Conservation (phyloP, 1,140 invertebrate genomes). For the Araneus ventricosus region DNA sequence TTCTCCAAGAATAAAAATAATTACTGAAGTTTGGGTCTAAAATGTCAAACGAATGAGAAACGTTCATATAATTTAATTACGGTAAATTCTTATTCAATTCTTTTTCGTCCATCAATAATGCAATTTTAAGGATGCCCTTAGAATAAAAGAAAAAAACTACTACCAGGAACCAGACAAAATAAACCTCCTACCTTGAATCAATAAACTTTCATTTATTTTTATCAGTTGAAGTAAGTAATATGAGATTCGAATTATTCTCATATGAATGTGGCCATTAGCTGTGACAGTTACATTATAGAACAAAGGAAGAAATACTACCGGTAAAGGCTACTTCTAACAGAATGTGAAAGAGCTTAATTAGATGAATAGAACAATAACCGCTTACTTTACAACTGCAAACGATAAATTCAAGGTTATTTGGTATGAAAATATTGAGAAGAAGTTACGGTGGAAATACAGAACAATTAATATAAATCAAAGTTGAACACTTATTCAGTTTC, state of each 20-base stretch:
- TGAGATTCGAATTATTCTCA: background rate
- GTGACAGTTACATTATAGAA: background rate
- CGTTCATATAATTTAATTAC: too few relatives aligned
- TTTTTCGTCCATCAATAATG: too few relatives aligned
- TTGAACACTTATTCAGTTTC: too few relatives aligned
- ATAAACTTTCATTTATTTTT: constrained; percentile 1
- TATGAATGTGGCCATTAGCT: background rate
- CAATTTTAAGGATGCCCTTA: too few relatives aligned
- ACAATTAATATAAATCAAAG: too few relatives aligned
- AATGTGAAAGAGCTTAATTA: background rate
- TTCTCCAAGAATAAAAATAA: too few relatives aligned
- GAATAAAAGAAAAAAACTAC: too few relatives aligned
- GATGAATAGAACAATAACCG: background rate
- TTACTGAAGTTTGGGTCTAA: too few relatives aligned
- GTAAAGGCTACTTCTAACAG: background rate
- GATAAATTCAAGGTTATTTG: constrained; percentile 9
- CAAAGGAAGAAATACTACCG: background rate
- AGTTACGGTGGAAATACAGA: too few relatives aligned
- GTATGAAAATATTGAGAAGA: background rate
- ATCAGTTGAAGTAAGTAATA: background rate
- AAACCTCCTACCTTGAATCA: background rate
- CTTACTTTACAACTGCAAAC: background rate
- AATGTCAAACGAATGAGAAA: too few relatives aligned
- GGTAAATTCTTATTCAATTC: too few relatives aligned
- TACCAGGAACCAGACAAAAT: too few relatives aligned